Percentiles rank a stretch among this genome's conserved stretches.
Evolutionary conservation across 2,888 invertebrate genomes (phyloP).

Genomic region (Noctua pronuba): DNA sequence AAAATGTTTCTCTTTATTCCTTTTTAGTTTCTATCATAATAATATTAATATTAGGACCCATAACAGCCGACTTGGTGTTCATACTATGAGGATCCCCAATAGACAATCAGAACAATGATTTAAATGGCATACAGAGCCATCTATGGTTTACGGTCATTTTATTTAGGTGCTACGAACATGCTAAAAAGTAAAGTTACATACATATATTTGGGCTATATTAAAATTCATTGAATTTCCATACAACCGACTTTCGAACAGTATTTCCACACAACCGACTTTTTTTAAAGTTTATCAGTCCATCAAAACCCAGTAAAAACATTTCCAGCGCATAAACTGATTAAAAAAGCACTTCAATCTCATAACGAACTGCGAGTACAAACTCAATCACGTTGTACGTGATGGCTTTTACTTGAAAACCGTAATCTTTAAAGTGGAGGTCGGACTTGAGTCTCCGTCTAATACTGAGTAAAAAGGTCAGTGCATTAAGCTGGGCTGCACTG

Average conservation of each 20-base stretch:
- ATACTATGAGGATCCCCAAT: background rate
- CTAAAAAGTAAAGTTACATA: background rate
- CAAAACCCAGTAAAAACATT: background rate
- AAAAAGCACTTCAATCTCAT: slow-evolving; percentile 44
- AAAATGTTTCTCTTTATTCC: background rate
- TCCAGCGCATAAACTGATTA: slow-evolving; percentile 39
- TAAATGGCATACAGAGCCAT: background rate
- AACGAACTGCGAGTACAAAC: slow-evolving; percentile 47
- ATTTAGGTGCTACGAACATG: background rate
- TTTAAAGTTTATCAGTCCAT: background rate
- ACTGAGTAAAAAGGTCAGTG: slow-evolving; percentile 53
- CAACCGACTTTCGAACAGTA: too few species aligned
- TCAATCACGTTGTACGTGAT: slow-evolving; percentile 38
- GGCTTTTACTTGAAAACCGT: slow-evolving; percentile 51
- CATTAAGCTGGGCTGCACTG: slow-evolving; percentile 48
- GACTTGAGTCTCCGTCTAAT: slow-evolving; percentile 33
- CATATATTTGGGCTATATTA: background rate
- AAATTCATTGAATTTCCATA: background rate
- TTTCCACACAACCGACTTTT: background rate
- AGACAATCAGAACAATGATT: background rate
- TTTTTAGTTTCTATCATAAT: background rate
- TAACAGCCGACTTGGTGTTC: background rate
- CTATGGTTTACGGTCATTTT: background rate
- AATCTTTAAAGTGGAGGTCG: slow-evolving; percentile 36
- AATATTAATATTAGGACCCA: background rate